Base-by-base conservation (phyloP, 2,888 invertebrate species). In the Noctua janthina region DNA sequence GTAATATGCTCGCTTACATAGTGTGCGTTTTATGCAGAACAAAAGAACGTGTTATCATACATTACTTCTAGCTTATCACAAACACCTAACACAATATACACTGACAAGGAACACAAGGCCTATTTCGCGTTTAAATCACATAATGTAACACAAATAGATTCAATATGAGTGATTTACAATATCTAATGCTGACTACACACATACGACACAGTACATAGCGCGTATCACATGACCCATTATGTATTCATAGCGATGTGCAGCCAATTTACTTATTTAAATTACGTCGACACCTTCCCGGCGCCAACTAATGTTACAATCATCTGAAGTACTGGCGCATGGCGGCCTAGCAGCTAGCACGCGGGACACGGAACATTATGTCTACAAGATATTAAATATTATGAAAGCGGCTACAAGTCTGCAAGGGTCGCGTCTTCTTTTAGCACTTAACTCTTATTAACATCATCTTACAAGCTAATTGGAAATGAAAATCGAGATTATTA, bases 191-290 rank as follows among this genome's bases (percentile, higher is more conserved):
- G 35, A 29, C 5, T 23, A 73, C 29, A 64, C 20, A 39, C 35
- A 66, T 39, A 66, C 64, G 29, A 62, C 66, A 78, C 39, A 70
- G 71, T 29, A 69, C 59, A 62, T 20, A 68, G 54, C 54, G 54
- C 64, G 43, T 35, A 59, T 69, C 74, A 54, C 74, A 72, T 51
- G 54, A 67, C 4, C 29, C 73, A 85, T 83, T 85, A 70, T 51
- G 83, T 86, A 83, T 86, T 83, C 85, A 86, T 77, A 70, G 83
- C 71, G 69, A 62, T 69, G 54, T 74, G 54, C 75, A 73, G 39
- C 76, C 81, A 81, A 83, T 86, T 81, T 76, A 81, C 64, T 86
- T 79, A 84, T 86, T 86, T 86, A 81, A 81, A 86, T 86, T 39
- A 70, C 68, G 70, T 39, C 76, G 54, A 56, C 51, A 75, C 74